Base-by-base conservation (phyloP, 2,888 invertebrate species). In the Dolomedes plantarius region DNA sequence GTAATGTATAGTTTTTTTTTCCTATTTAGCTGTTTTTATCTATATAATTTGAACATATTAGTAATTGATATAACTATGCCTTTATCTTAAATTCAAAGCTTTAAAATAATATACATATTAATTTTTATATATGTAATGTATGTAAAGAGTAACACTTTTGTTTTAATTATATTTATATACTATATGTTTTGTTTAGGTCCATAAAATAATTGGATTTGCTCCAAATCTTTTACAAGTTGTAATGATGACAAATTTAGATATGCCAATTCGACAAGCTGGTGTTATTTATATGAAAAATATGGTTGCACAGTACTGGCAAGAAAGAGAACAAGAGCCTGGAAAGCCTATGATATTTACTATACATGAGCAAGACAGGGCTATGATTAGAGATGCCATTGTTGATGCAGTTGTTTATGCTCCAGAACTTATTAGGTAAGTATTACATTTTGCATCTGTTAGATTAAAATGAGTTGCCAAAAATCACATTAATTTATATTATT, bases 201-300 rank as follows among this genome's bases (percentile, higher is more conserved):
- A 96, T 91, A 96, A 97, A 93, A 98, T 98, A 88, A 97, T 98
- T 91, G 98, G 98, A 29, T 99, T 99, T 93, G 95, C 96, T 74
- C 99, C 98, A 73, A 94, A 96, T 69, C 93, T 99, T 85, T 93
- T 99, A 74, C 97, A 98, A 94, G 95, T 98, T 87, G 95, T 98
- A 79, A 94, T 95, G 92, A 94, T 94, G 90, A 96, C 97, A 89
- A 89, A 91, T 65, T 93, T 97, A 68, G 96, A 97, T 88, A 94
- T 96, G 94, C 96, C 98, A 88, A 95, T 98, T 0, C 93, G 98
- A 88, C 98, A 99, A 93, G 98, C 98, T 88, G 97, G 97, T 90
- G 98, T 96, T 50, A 96, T 99, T 89, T 99, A 98, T 92, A 93
- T 99, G 89, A 99, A 99, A 93, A 99, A 99, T 93, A 93, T 97